phyloP scores from a whole-genome alignment of 2,797 vertebrate species.

The Myotis myotis region DNA sequence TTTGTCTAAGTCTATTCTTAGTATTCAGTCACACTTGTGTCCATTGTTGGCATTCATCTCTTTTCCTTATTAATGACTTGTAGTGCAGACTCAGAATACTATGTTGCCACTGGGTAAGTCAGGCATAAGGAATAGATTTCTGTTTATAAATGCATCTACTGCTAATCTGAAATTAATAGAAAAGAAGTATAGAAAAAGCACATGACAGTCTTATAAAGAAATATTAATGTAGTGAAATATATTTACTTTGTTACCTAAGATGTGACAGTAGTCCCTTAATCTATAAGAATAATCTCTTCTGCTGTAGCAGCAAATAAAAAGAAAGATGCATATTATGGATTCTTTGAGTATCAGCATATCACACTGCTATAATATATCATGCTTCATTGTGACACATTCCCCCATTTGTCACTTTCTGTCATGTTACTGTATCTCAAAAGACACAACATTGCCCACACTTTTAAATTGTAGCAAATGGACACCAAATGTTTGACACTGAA shows the following conservation, averaged over 20 bases:
- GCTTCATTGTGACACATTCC: conserved; percentile 75
- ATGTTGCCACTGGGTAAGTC: conserved; percentile 54
- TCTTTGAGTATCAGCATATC: conserved; percentile 79
- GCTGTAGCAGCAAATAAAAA: conserved; percentile 74
- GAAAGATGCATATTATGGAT: conserved; percentile 77
- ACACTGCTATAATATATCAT: conserved; percentile 74
- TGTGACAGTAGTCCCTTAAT: conserved; percentile 77
- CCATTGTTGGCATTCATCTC: neutral
- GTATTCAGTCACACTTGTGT: neutral
- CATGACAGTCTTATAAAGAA: conserved; percentile 41
- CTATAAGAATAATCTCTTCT: conserved; percentile 73
- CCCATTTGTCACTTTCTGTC: conserved; percentile 79
- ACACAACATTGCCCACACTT: conserved; percentile 61
- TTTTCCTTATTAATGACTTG: conserved; percentile 59
- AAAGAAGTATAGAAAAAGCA: conserved; percentile 55
- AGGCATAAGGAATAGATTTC: conserved; percentile 64
- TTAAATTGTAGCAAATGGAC: conserved; percentile 74
- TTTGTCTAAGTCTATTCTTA: conserved; percentile 36
- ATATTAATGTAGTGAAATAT: conserved; percentile 66
- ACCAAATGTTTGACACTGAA: conserved; percentile 70
- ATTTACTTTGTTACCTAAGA: conserved; percentile 63
- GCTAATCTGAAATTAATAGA: conserved; percentile 68
- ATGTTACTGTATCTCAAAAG: conserved; percentile 79
- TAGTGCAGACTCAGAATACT: conserved; percentile 65
- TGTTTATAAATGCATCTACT: conserved; percentile 68